Base-by-base conservation (phyloP, 2,113 vertebrate species). In the Hippoglossus stenolepis region DNA sequence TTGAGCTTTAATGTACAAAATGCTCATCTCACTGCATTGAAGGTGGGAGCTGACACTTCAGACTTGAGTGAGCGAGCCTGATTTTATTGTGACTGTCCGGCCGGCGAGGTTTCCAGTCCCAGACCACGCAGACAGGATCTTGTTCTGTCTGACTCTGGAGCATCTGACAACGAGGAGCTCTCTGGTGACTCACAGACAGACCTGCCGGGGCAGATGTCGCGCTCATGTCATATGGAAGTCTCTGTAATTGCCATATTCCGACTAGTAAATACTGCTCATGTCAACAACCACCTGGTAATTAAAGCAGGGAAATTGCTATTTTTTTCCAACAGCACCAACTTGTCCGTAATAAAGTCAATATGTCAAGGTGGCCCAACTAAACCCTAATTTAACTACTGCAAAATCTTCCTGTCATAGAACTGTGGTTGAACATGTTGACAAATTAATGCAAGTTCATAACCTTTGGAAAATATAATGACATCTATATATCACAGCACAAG, bases 161-260 rank as follows among this genome's bases (percentile, higher is more conserved):
- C 64, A 61, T 82, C 49, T 79, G 80, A 86, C 61, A 77, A 73
- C 35, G 61, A 81, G 54, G 59, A 75, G 24, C 35, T 65, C 83
- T 83, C 68, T 65, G 59, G 65, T 89, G 85, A 89, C 56, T 87
- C 85, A 87, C 79, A 84, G 57, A 51, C 81, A 54, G 69, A 38
- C 66, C 63, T 56, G 79, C 63, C 23, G 77, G 57, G 65, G 72
- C 69, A 79, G 82, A 87, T 84, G 80, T 87, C 69, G 3, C 71
- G 61, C 73, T 89, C 53, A 71, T 85, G 86, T 87, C 88, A 88
- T 80, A 80, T 80, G 82, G 72, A 85, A 45, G 75, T 64, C 53
- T 66, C 69, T 26, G 2, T 90, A 90, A 89, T 85, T 87, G 67
- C 83, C 70, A 82, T 70, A 90, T 85, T 87, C 35, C 40, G 7